A percentile compares a stretch with the other conserved stretches of the same genome.
phyloP scores from a whole-genome alignment of 2,797 vertebrate species.

The Decapterus maruadsi region DNA sequence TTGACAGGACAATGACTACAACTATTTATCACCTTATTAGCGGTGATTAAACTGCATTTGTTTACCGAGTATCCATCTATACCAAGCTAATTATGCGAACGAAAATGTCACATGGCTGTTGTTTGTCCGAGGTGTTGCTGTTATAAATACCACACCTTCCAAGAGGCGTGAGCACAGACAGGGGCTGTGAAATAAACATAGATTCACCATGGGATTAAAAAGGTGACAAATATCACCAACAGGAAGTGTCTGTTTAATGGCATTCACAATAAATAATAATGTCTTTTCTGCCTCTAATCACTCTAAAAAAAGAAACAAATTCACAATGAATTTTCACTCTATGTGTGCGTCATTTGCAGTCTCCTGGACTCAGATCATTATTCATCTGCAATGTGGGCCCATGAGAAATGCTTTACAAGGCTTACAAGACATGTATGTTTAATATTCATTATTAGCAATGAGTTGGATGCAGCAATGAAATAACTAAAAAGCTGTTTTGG shows the following conservation, averaged over 20 bases:
- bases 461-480: conserved; percentile 18
- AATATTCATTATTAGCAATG: background rate
- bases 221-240: conserved; percentile 26
- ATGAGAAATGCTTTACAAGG: background rate
- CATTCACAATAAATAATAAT: conserved; percentile 10
- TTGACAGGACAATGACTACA: conserved; percentile 6
- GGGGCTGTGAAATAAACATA: conserved; percentile 49
- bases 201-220: conserved; percentile 6
- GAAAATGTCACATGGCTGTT: conserved; percentile 69
- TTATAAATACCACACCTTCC: conserved; percentile 42
- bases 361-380: background rate
- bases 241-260: conserved; percentile 27
- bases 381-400: background rate
- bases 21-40: conserved; percentile 73
- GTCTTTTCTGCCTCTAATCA: background rate
- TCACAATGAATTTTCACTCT: background rate
- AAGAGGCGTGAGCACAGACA: conserved; percentile 31
- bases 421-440: background rate
- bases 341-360: background rate
- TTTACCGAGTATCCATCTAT: conserved; percentile 45
- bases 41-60: conserved; percentile 62
- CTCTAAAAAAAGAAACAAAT: background rate
- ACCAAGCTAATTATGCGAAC: conserved; percentile 65
- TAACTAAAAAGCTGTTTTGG: conserved; percentile 18
- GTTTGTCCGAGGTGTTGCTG: conserved; percentile 47